A percentile compares a stretch with the other conserved stretches of the same genome.
Evolutionary conservation across 2,888 invertebrate species (phyloP).

Genomic region (Leptinotarsa peninsularis): DNA sequence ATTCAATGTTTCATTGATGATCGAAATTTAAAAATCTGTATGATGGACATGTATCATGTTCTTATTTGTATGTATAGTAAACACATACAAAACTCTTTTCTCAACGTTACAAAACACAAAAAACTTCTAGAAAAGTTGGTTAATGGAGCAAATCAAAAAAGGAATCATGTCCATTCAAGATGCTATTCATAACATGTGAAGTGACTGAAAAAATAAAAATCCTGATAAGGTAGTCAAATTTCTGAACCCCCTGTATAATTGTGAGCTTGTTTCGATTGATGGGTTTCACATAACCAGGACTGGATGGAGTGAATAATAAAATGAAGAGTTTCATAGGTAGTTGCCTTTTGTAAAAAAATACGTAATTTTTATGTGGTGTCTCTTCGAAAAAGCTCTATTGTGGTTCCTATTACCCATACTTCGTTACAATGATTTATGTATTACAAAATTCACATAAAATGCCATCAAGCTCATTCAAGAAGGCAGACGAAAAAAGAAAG

Average conservation of each 20-base stretch:
- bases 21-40: no score
- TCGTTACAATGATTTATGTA: constrained; percentile 39
- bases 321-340: not conserved
- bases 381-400: constrained; percentile 18
- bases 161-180: no score
- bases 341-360: not conserved
- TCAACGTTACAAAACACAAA: no score
- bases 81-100: no score
- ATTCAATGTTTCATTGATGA: no score
- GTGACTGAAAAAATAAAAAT: no score
- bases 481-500: constrained; percentile 38
- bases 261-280: not conserved
- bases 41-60: no score
- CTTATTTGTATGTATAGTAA: no score
- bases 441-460: constrained; percentile 41
- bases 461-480: constrained; percentile 40
- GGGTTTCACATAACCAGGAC: not conserved
- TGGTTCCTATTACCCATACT: constrained; percentile 34
- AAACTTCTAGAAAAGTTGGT: no score
- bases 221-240: no score
- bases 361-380: constrained; percentile 3
- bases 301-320: not conserved
- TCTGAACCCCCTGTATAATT: not conserved
- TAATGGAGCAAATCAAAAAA: no score
- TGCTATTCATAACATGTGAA: no score